Base-by-base conservation (phyloP, 1,140 invertebrate species). In the Octopus sinensis region DNA sequence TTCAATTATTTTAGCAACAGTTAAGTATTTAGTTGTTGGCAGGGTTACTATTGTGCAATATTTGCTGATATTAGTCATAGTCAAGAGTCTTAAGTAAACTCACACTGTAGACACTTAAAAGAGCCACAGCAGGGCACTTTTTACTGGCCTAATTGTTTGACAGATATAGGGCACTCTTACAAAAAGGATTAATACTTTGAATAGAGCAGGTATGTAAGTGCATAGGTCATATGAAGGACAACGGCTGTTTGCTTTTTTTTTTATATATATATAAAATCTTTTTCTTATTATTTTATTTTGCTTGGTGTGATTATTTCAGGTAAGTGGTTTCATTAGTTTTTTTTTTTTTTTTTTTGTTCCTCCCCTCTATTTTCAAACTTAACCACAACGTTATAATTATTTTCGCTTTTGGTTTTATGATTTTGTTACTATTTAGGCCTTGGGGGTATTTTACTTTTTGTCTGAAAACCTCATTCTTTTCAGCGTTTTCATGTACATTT, bases 161-260 rank as follows among this genome's bases (percentile, higher is more conserved):
- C 30, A 77, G 43, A 77, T 30, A 13, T 30, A 77, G 75, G 23
- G 75, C 75, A 76, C 10, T 76, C 12, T 13, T 68, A 68, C n/a
- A 68, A 68, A 51, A 51, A 77, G 76, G 76, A 77, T 77, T 77
- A 43, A 77, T 77, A 77, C 23, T 51, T 30, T 30, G 30, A 51
- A 77, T 77, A 77, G 30, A 77, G 43, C 76, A 77, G 76, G 76
- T 77, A 9, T 76, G 43, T 77, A n/a, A 13, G n/a, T 68, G 62
- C n/a, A 51, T 77, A 77, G 76, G 76, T 77, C 76, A 77, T 77
- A 51, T 77, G 76, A 77, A 77, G 76, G 76, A 77, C 76, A 77
- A 7, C 76, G 13, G 30, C 68, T 73, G 9, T 62, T 51, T 12
- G 10, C 76, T 6, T n/a, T 51, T 51, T 6, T 77, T 77, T 77